A percentile compares a stretch with the other conserved stretches of the same genome.
Conservation (phyloP, 2,888 invertebrate genomes). For the Zhuqinia jingwanae region DNA sequence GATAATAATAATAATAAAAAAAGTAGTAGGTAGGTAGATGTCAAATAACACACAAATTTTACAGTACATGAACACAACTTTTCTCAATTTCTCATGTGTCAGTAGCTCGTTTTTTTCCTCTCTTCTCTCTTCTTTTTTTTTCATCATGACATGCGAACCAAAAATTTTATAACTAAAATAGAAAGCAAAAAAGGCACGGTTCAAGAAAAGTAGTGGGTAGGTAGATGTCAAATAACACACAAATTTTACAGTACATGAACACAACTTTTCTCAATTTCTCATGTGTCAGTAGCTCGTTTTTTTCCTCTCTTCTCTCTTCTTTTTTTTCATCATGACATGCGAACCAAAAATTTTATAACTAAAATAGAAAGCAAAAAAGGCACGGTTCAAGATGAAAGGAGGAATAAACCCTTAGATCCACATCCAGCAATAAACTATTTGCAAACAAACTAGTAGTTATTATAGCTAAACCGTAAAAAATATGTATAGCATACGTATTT, state of each 20-base stretch:
- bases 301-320: too few relatives aligned
- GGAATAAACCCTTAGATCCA: too few relatives aligned
- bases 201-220: conserved; percentile 27
- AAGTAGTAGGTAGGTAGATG: conserved; percentile 49
- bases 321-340: conserved; percentile 66
- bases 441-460: too few relatives aligned
- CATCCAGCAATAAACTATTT: too few relatives aligned
- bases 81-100: conserved; percentile 73
- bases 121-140: too few relatives aligned
- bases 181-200: conserved; percentile 43
- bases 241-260: conserved; percentile 70
- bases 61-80: conserved; percentile 68
- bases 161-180: conserved; percentile 52
- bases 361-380: conserved; percentile 50
- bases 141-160: conserved; percentile 67
- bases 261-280: conserved; percentile 71
- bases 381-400: conserved; percentile 33
- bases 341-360: conserved; percentile 57
- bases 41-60: conserved; percentile 67
- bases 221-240: conserved; percentile 63
- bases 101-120: too few relatives aligned
- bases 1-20: too few relatives aligned
- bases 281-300: conserved; percentile 71
- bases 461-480: not conserved
- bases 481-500: too few relatives aligned